A percentile compares a stretch with the other conserved stretches of the same genome.
These are phyloP conservation scores for Siniperca obscura DNA, from an alignment of 2,797 vertebrate species.

Conservation along the genomic window DNA sequence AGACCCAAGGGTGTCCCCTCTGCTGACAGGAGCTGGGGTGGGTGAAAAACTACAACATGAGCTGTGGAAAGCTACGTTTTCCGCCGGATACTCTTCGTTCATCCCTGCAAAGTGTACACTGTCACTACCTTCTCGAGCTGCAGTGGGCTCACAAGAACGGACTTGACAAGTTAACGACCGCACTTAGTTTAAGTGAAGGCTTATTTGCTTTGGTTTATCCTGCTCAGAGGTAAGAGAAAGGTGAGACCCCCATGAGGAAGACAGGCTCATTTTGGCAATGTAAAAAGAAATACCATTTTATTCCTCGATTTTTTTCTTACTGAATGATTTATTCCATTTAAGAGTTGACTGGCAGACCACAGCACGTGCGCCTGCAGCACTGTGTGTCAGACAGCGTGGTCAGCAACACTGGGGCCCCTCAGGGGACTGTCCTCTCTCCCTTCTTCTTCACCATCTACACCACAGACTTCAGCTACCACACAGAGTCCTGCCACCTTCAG, in stretches of 20 bases:
- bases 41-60: slow-evolving; percentile 26
- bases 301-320: background rate
- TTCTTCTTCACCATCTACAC: too few relatives aligned
- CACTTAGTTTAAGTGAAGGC: slow-evolving; percentile 24
- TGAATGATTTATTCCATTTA: background rate
- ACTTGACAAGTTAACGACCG: slow-evolving; percentile 56
- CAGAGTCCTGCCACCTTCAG: too few relatives aligned
- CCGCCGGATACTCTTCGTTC: slow-evolving; percentile 52
- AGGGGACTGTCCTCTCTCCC: too few relatives aligned
- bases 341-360: background rate
- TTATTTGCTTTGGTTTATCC: slow-evolving; percentile 49
- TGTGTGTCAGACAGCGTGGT: too few relatives aligned
- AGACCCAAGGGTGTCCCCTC: background rate
- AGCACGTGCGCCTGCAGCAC: too few relatives aligned
- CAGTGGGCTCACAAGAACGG: slow-evolving; percentile 44
- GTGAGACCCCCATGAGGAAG: slow-evolving; percentile 38
- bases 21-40: slow-evolving; percentile 27
- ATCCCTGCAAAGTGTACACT: slow-evolving; percentile 46
- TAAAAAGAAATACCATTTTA: background rate
- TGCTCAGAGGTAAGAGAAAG: slow-evolving; percentile 43
- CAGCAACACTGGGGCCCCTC: too few relatives aligned
- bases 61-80: slow-evolving; percentile 58
- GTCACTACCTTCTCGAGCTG: slow-evolving; percentile 38
- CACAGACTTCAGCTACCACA: too few relatives aligned
- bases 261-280: background rate